Conservation (phyloP, 1,140 invertebrate species). For the Drosophila leontia region DNA sequence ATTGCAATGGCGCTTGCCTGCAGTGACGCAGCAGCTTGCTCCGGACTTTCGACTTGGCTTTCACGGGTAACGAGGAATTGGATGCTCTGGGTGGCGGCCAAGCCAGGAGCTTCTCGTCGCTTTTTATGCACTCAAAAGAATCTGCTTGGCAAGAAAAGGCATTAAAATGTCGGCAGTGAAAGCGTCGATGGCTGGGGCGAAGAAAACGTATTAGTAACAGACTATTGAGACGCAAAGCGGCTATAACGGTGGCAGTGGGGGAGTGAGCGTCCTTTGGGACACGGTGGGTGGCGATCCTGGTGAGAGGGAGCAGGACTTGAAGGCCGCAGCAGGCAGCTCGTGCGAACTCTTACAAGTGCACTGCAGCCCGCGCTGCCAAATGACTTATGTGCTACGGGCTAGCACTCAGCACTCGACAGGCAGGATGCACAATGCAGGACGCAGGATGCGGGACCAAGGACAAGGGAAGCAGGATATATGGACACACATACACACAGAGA, state of each 20-base stretch:
- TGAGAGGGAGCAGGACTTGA: slow-evolving; percentile 15
- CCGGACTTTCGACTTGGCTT: slow-evolving; percentile 35
- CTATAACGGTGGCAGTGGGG: slow-evolving; percentile 9
- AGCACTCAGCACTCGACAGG: slow-evolving; percentile 48
- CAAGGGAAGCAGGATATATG: slow-evolving; percentile 23
- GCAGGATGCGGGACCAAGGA: slow-evolving; percentile 31
- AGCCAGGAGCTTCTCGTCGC: slow-evolving; percentile 13
- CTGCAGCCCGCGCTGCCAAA: slow-evolving; percentile 54
- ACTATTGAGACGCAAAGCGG: slow-evolving; percentile 79
- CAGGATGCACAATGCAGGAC: slow-evolving; percentile 31
- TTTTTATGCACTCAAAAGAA: slow-evolving; percentile 81
- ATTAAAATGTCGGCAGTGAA: slow-evolving; percentile 77
- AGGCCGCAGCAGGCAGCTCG: slow-evolving; percentile 50
- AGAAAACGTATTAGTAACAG: slow-evolving; percentile 81
- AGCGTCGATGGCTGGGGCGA: slow-evolving; percentile 40
- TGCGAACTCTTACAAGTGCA: slow-evolving; percentile 77
- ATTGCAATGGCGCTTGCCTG: slow-evolving; percentile 58
- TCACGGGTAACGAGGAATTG: slow-evolving; percentile 3
- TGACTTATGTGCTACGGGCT: slow-evolving; percentile 78
- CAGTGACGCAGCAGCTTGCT: slow-evolving; percentile 73
- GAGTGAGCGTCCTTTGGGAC: slow-evolving; percentile 8
- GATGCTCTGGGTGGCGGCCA: slow-evolving; percentile 14
- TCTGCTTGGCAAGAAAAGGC: slow-evolving; percentile 74
- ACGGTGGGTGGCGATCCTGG: slow-evolving; percentile 4
- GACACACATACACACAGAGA: slow-evolving; percentile 18